phyloP scores from a whole-genome alignment of 2,888 invertebrate genomes.

The Alloscopus bannaensis region DNA sequence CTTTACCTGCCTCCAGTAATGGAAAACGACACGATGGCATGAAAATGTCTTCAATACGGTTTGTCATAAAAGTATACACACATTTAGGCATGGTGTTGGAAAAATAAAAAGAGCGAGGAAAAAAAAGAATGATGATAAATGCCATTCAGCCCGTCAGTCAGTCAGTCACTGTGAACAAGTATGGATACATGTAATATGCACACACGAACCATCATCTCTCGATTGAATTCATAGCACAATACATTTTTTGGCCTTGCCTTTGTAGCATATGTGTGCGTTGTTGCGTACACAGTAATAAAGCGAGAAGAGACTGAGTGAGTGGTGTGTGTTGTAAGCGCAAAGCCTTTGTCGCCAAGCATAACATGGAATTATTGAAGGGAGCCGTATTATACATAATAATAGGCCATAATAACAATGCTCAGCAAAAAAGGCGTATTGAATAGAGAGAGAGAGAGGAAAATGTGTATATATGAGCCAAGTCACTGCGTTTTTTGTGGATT shows the following conservation, averaged over 20 bases:
- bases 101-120: slow-evolving; percentile 24
- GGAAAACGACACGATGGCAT: slow-evolving; percentile 51
- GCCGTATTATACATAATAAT: slow-evolving; percentile 61
- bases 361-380: slow-evolving; percentile 59
- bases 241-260: background rate
- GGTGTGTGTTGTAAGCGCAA: slow-evolving; percentile 51
- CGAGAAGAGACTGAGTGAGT: slow-evolving; percentile 12
- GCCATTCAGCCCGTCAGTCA: slow-evolving; percentile 59
- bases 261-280: slow-evolving; percentile 6
- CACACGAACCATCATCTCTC: background rate
- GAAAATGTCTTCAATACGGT: slow-evolving; percentile 58
- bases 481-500: slow-evolving; percentile 45
- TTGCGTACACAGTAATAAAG: slow-evolving; percentile 3
- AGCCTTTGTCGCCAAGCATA: slow-evolving; percentile 58
- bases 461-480: slow-evolving; percentile 41
- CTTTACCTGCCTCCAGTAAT: slow-evolving; percentile 33
- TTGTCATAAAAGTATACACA: slow-evolving; percentile 54
- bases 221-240: slow-evolving; percentile 17
- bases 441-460: slow-evolving; percentile 25
- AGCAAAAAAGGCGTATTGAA: slow-evolving; percentile 52
- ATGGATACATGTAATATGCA: slow-evolving; percentile 6
- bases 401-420: slow-evolving; percentile 61
- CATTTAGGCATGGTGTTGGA: slow-evolving; percentile 27
- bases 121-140: slow-evolving; percentile 61
- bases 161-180: slow-evolving; percentile 60